Base-by-base conservation (phyloP, 2,113 vertebrate genomes). In the Sclerurus mexicanus region DNA sequence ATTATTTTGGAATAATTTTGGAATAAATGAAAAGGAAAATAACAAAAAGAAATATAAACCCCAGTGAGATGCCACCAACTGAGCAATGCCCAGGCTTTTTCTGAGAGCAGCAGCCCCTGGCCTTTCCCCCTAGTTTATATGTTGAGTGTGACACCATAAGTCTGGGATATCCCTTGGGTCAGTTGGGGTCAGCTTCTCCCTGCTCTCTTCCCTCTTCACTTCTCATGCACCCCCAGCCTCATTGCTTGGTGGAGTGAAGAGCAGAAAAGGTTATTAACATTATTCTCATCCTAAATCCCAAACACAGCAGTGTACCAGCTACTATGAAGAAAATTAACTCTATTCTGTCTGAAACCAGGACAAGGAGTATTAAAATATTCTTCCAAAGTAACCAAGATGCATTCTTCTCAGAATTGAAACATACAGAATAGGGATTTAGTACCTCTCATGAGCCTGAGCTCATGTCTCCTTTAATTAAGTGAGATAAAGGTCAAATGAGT, bases 141-240 rank as follows among this genome's bases (percentile, higher is more conserved):
- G 23, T 7, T 52, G 37, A 74, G 9, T 10, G 8, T 44, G 52
- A 50, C 27, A 37, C 15, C 17, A 28, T 14, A 2, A 20, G 10
- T 67, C 52, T 30, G 28, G 24, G 53, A 22, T n/a, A 47, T 46
- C 6, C 60, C 46, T 42, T 46, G 30, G 16, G 10, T 40, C 46
- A 18, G 2, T 0, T n/a, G 23, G 52, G 4, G 3, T 68, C 47
- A 27, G 10, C 14, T 60, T 60, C 16, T 25, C 6, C 28, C n/a
- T 68, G 30, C 30, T 47, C 11, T 47, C 47, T 68, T 47, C 13
- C 30, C 40, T 82, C 46, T n/a, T 53, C 59, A n/a, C n/a, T 68
- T 17, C 16, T 25, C 12, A 6, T 53, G 55, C 20, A 68, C 6
- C 10, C 46, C 30, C 30, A 76, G 40, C 4, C 17, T 18, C 39